A percentile compares a stretch with the other conserved stretches of the same genome.
These are phyloP conservation scores for Ornithorhynchus anatinus DNA, from an alignment of 2,113 vertebrate genomes.

Conservation along the genomic window DNA sequence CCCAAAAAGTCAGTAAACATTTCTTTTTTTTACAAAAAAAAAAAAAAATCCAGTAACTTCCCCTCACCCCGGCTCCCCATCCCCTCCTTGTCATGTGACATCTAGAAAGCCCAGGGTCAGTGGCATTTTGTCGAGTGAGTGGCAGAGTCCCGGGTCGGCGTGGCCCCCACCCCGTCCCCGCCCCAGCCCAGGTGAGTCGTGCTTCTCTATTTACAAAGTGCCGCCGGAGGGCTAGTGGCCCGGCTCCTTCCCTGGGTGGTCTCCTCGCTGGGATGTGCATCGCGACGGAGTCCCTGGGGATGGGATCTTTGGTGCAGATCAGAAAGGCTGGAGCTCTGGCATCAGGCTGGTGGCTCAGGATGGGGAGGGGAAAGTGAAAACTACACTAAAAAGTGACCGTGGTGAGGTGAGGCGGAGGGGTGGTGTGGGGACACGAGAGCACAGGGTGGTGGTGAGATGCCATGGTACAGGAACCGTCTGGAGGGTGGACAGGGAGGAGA, in stretches of 20 bases:
- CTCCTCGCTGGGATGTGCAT: background rate
- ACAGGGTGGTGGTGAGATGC: no score
- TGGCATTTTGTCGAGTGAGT: constrained; percentile 43
- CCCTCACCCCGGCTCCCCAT: constrained; percentile 22
- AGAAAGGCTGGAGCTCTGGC: constrained; percentile 5
- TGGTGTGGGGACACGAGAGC: no score
- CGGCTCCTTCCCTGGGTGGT: background rate
- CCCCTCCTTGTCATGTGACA: constrained; percentile 11
- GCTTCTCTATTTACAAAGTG: constrained; percentile 24
- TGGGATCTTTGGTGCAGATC: constrained; percentile 77
- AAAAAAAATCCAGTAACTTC: constrained; percentile 8
- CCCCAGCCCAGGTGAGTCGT: rapidly evolving
- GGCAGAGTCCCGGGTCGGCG: rapidly evolving
- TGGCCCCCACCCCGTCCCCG: rapidly evolving
- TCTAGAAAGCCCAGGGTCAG: constrained; percentile 39
- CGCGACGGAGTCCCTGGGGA: constrained; percentile 26
- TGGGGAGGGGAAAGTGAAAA: background rate
- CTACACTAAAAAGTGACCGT: no score
- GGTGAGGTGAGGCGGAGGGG: no score
- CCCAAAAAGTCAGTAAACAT: constrained; percentile 61
- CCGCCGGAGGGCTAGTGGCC: background rate
- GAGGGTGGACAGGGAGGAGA: constrained; percentile 14
- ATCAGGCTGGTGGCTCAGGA: constrained; percentile 13
- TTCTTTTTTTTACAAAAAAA: constrained; percentile 60
- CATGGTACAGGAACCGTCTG: background rate